These are phyloP conservation scores for Eupithecia subumbrata DNA, from an alignment of 2,888 invertebrate species.

Conservation along the genomic window DNA sequence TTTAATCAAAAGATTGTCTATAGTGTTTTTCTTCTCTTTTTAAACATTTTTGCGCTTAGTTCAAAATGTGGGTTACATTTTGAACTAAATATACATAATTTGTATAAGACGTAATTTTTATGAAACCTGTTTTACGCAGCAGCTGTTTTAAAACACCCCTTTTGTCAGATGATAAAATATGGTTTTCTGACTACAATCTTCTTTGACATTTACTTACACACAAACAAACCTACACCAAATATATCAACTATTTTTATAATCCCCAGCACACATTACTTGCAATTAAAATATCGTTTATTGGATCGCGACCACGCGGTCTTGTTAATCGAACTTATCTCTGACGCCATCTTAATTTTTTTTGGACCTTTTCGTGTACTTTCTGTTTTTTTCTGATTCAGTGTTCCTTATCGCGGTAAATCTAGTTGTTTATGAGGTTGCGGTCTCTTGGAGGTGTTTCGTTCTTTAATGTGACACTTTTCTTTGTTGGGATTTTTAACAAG, in stretches of 20 bases:
- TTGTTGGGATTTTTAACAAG: slow-evolving; percentile 22
- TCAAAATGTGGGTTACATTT: no score
- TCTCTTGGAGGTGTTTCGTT: slow-evolving; percentile 22
- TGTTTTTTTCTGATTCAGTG: slow-evolving; percentile 17
- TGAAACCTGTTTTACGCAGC: no score
- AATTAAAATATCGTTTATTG: slow-evolving; percentile 46
- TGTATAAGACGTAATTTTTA: no score
- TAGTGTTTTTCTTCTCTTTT: no score
- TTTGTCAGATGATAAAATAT: not conserved
- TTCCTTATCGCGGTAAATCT: slow-evolving; percentile 42
- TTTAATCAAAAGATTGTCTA: no score
- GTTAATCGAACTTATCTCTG: slow-evolving; percentile 45
- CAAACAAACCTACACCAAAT: slow-evolving; percentile 5
- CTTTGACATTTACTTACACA: not conserved
- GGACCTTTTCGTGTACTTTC: slow-evolving; percentile 27
- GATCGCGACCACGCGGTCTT: slow-evolving; percentile 42
- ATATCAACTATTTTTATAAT: slow-evolving; percentile 37
- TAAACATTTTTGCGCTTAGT: no score
- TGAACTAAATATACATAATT: no score
- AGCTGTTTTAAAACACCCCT: not conserved
- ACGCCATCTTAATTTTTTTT: slow-evolving; percentile 44
- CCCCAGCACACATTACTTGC: slow-evolving; percentile 38
- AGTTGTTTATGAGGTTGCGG: slow-evolving; percentile 44
- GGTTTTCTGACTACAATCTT: not conserved
- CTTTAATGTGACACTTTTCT: slow-evolving; percentile 29